phyloP scores from a whole-genome alignment of 2,888 invertebrate genomes.

The Strigamia maritima region DNA sequence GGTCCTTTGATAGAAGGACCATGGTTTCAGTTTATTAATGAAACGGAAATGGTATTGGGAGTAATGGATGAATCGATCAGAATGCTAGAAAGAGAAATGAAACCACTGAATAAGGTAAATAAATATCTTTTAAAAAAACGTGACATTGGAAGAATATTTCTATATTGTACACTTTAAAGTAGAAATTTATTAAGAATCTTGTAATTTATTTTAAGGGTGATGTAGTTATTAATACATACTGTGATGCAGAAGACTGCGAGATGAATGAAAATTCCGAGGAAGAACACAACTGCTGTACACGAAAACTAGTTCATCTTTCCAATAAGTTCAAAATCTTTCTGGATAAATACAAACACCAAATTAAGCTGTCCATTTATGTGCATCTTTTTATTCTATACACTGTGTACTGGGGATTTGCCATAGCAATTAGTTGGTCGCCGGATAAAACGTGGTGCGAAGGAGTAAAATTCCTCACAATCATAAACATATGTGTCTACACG shows the following conservation, averaged over 20 bases:
- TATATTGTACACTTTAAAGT: not conserved
- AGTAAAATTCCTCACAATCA: constrained; percentile 67
- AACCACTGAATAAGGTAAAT: too few relatives aligned
- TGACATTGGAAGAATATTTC: too few relatives aligned
- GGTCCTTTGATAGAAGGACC: too few relatives aligned
- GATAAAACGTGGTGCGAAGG: constrained; percentile 60
- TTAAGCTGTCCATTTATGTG: not conserved
- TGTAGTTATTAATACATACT: not conserved
- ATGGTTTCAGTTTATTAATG: too few relatives aligned
- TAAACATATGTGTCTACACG: constrained; percentile 62
- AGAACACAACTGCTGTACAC: not conserved
- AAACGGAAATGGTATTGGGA: too few relatives aligned
- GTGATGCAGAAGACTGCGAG: not conserved
- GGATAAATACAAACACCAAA: not conserved
- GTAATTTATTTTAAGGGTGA: not conserved
- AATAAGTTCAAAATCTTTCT: not conserved
- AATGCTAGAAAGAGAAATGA: too few relatives aligned
- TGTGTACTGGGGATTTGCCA: constrained; percentile 33
- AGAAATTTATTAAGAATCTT: not conserved
- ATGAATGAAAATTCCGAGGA: not conserved
- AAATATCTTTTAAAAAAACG: too few relatives aligned
- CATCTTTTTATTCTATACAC: not conserved
- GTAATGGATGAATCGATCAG: too few relatives aligned
- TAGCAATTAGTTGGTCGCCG: not conserved
- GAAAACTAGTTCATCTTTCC: not conserved